Evolutionary conservation across 2,113 vertebrate genomes (phyloP), one percentile per base, ranked within the genome.

Genomic region (Aramus guarauna): DNA sequence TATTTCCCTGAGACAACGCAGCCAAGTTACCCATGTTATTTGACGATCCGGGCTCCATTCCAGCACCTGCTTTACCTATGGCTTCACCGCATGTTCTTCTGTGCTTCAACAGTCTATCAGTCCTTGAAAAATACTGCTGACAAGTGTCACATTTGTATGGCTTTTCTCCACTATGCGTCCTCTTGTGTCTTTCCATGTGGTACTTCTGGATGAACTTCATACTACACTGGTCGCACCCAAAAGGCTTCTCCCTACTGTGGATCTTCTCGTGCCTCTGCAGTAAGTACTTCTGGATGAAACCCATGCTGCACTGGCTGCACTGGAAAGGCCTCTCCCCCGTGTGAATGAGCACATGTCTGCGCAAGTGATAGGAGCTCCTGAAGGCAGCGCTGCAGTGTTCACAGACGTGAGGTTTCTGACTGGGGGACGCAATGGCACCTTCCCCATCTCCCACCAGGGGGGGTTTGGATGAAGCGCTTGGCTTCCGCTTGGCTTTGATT

Each of bases 141-240:
- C 99, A 99, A 96, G 99, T 99, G 93, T 99, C 99, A 97, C 99
- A 99, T 97, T 99, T 99, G 97, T 99, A 99, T 98, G 99, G 99
- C 99, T 99, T 99, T 98, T 99, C 99, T 98, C 99, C 99, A 39
- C 99, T 99, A 97, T 99, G 99, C 26, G 99, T 99, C 97, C 99
- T 98, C 98, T 99, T 99, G 98, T 99, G 99, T 96, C 99, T 98
- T 96, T 99, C 99, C 99, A 99, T 99, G 86, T 99, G 99, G 98
- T 99, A 99, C 98, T 99, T 99, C 98, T 99, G 99, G 97, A 99
- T 99, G 97, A 99, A 99, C 93, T 99, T 99, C 99, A 99, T 99
- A 93, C 99, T 99, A 95, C 99, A 99, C 97, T 99, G 99, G 97
- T 99, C 99, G 68, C 99, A 99, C 67, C 99, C 99, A 82, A 99